These are phyloP conservation scores for Macaria liturata DNA, from an alignment of 2,888 invertebrate species.

Conservation along the genomic window DNA sequence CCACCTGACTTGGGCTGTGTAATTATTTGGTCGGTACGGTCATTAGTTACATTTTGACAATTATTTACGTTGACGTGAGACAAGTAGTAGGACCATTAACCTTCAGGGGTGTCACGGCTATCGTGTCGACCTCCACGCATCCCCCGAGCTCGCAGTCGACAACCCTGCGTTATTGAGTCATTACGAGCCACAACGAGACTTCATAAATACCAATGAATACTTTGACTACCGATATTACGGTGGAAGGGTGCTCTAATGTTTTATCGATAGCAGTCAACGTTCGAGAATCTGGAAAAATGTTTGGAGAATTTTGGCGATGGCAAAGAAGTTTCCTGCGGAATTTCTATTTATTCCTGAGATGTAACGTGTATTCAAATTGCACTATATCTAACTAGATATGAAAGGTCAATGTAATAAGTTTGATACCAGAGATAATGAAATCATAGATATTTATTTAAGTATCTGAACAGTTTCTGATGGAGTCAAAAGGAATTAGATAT, in stretches of 20 bases:
- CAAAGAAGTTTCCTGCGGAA: slow-evolving; percentile 6
- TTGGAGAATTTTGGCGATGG: slow-evolving; percentile 14
- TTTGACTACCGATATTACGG: slow-evolving; percentile 30
- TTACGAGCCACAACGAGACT: slow-evolving; percentile 33
- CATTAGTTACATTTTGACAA: too few species aligned
- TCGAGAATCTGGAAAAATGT: slow-evolving; percentile 15
- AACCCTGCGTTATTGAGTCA: slow-evolving; percentile 36
- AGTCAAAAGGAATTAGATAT: too few species aligned
- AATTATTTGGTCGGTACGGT: too few species aligned
- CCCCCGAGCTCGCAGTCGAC: slow-evolving; percentile 22
- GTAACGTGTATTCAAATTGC: too few species aligned
- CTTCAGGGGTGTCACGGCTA: slow-evolving; percentile 32
- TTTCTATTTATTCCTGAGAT: slow-evolving; percentile 4
- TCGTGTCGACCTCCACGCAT: slow-evolving; percentile 32
- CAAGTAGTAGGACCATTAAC: slow-evolving; percentile 17
- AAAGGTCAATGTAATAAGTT: too few species aligned
- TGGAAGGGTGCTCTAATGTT: slow-evolving; percentile 32
- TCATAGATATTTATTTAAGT: too few species aligned
- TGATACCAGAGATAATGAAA: too few species aligned
- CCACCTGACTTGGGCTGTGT: too few species aligned
- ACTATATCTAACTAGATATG: too few species aligned
- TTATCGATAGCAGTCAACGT: slow-evolving; percentile 32
- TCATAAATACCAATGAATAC: slow-evolving; percentile 37
- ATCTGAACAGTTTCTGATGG: too few species aligned
- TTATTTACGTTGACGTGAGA: neutral